Evolutionary conservation across 1,140 invertebrate genomes (phyloP), one percentile per base, ranked within the genome.

Genomic region (Apolygus lucorum): DNA sequence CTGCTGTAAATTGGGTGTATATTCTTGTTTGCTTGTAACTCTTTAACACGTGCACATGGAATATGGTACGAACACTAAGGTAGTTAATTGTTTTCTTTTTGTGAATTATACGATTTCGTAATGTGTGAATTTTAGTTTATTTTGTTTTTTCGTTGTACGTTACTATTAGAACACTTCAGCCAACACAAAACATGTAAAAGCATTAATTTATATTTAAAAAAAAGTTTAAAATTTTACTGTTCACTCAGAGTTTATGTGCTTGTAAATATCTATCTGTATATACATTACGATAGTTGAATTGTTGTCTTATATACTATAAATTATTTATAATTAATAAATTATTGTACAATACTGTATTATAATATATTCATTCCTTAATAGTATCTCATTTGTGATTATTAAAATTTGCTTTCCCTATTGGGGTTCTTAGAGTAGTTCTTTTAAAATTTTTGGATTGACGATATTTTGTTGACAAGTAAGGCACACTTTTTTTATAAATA

Each of bases 271-370:
- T 13, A 13, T 17, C 4, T 59, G 54, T 59, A 59, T 24, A 59
- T 59, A 49, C n/a, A 59, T 59, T 17, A 22, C 54, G 54, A 59
- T 59, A 59, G 54, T 59, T 59, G 54, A 59, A 59, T 59, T 59
- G 54, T 59, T 59, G 54, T 59, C 54, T 59, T 59, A 59, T n/a
- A n/a, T 42, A 42, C 34, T 42, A 42, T 59, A 59, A 59, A 59
- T 59, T 59, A 59, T 59, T 59, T 59, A 59, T 59, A 59, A 59
- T 11, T 59, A 59, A 59, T 59, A 59, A 59, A 59, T 59, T 59
- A 59, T 59, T 11, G 11, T 14, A 11, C 8, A 59, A 59, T 59
- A 59, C 22, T 59, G 54, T 59, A 59, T 13, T 59, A 59, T 42
- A 42, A 42, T 42, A 42, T 42, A 42, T 42, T 42, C 34, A 42